phyloP scores from a whole-genome alignment of 1,140 invertebrate species.

The Kradibia gibbosae region DNA sequence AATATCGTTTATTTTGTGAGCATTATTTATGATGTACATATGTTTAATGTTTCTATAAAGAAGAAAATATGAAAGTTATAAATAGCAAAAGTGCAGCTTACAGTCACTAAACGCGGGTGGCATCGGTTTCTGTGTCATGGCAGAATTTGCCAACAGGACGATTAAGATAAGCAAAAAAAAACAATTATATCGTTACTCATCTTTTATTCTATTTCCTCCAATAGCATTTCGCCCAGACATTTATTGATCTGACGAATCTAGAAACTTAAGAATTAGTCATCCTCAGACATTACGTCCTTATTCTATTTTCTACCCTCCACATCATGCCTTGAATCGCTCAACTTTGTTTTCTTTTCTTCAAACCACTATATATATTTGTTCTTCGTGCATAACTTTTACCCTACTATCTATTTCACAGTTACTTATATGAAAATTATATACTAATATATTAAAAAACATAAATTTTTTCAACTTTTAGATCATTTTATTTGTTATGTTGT shows the following conservation, averaged over 20 bases:
- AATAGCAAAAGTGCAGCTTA: slow-evolving; percentile 30
- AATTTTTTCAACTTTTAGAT: too few species aligned
- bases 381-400: background rate
- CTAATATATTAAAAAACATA: too few species aligned
- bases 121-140: background rate
- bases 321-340: background rate
- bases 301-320: slow-evolving; percentile 50
- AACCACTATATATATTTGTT: background rate
- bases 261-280: slow-evolving; percentile 56
- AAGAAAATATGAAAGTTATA: slow-evolving; percentile 32
- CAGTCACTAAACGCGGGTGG: background rate
- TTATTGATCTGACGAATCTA: slow-evolving; percentile 53
- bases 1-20: slow-evolving; percentile 7
- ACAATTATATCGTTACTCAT: slow-evolving; percentile 57
- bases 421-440: too few species aligned
- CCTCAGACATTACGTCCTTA: slow-evolving; percentile 53
- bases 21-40: too few species aligned
- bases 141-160: background rate
- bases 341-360: slow-evolving; percentile 4
- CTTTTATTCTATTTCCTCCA: slow-evolving; percentile 52
- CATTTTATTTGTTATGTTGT: background rate
- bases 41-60: slow-evolving; percentile 13
- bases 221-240: slow-evolving; percentile 43
- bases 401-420: too few species aligned
- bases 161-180: slow-evolving; percentile 49